phyloP scores from a whole-genome alignment of 1,140 invertebrate genomes.

The Cyphomyrmex costatus region DNA sequence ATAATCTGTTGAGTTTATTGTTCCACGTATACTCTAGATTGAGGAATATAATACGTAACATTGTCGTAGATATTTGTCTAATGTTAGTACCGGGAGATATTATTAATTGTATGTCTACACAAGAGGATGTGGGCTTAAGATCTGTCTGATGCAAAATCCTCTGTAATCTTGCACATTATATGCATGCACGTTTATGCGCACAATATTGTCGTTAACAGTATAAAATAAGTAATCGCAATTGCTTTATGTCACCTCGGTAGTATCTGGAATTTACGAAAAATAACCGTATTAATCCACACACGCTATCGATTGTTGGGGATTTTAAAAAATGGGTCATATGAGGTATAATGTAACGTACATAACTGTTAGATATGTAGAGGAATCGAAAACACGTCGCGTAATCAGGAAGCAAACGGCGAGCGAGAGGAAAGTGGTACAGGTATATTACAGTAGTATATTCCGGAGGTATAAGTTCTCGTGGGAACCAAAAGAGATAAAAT shows the following conservation, averaged over 20 bases:
- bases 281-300: neutral
- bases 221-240: constrained; percentile 9
- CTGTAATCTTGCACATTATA: constrained; percentile 33
- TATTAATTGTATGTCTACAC: constrained; percentile 3
- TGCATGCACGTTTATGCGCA: constrained; percentile 9
- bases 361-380: neutral
- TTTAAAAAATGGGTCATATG: neutral
- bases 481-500: neutral
- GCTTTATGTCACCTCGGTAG: neutral
- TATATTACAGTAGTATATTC: no score
- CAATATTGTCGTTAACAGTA: neutral
- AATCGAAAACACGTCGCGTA: constrained; percentile 26
- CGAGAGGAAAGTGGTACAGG: neutral
- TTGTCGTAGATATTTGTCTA: neutral
- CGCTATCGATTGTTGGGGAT: neutral
- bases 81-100: neutral
- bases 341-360: neutral
- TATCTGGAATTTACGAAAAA: neutral
- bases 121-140: constrained; percentile 20
- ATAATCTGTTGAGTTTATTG: no score
- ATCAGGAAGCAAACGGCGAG: neutral
- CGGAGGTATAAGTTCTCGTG: neutral
- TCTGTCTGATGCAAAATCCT: constrained; percentile 11
- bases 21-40: neutral
- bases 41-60: neutral